phyloP scores from a whole-genome alignment of 2,888 invertebrate genomes.

The Phengaris arion region DNA sequence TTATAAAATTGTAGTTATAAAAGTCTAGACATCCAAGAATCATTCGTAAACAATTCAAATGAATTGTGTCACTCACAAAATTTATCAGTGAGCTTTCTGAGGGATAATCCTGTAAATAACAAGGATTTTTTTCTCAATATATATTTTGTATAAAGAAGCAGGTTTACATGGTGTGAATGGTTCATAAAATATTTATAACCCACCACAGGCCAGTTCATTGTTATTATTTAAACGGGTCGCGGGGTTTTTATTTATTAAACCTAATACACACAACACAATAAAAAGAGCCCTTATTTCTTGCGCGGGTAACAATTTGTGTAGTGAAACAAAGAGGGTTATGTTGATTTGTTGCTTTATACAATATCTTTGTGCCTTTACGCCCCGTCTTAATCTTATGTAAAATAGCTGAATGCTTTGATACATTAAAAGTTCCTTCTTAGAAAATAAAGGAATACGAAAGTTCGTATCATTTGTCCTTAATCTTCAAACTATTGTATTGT shows the following conservation, averaged over 20 bases:
- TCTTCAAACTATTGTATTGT: no score
- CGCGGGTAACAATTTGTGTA: conserved; percentile 27
- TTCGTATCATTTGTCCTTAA: no score
- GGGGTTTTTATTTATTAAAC: conserved; percentile 21
- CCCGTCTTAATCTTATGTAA: neutral
- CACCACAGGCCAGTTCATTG: neutral
- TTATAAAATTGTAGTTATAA: no score
- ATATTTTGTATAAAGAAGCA: neutral
- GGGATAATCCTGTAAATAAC: no score
- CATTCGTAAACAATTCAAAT: no score
- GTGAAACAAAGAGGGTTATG: conserved; percentile 21
- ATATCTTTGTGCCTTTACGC: neutral
- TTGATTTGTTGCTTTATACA: conserved; percentile 20
- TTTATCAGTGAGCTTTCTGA: no score
- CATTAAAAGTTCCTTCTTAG: no score
- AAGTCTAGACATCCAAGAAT: no score
- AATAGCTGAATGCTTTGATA: no score
- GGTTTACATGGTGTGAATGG: conserved; percentile 5
- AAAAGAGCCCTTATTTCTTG: conserved; percentile 20
- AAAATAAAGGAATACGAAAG: no score
- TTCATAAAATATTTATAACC: conserved; percentile 4
- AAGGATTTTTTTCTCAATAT: no score
- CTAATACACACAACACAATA: neutral
- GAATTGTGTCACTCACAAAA: no score
- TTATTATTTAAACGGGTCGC: conserved; percentile 24